Percentiles rank a stretch among this genome's conserved stretches.
These are phyloP conservation scores for Perca flavescens DNA, from an alignment of 2,113 vertebrate species.

Conservation along the genomic window DNA sequence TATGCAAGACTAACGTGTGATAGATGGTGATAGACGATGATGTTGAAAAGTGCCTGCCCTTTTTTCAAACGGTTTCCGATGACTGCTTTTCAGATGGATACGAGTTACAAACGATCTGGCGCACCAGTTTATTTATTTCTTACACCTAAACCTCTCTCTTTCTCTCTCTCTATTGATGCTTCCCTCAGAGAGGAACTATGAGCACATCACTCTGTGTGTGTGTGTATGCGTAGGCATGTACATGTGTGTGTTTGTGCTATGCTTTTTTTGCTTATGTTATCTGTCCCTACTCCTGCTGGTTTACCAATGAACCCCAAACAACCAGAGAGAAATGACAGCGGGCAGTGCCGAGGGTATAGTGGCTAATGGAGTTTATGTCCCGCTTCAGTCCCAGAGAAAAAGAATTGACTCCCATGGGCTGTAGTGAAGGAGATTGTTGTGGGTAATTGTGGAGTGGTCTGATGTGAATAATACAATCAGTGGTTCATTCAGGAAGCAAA, in stretches of 20 bases:
- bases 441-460: conserved; percentile 38
- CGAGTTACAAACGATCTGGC: too few species aligned
- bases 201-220: neutral
- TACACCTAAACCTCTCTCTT: too few species aligned
- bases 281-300: neutral
- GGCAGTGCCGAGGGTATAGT: conserved; percentile 8
- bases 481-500: conserved; percentile 33
- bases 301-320: conserved; percentile 26
- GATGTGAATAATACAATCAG: conserved; percentile 22
- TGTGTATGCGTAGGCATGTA: neutral
- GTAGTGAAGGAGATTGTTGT: conserved; percentile 32
- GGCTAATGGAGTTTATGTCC: conserved; percentile 32
- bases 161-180: neutral
- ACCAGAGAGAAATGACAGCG: conserved; percentile 7
- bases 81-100: too few species aligned
- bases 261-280: neutral
- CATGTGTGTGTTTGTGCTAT: neutral
- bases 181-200: neutral
- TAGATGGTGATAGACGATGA: too few species aligned
- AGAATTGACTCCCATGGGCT: conserved; percentile 9
- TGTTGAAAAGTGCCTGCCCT: too few species aligned
- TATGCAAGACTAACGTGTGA: too few species aligned
- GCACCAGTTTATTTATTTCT: too few species aligned
- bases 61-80: too few species aligned
- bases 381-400: neutral